phyloP scores from a whole-genome alignment of 2,797 vertebrate species.

The Chelonia mydas region DNA sequence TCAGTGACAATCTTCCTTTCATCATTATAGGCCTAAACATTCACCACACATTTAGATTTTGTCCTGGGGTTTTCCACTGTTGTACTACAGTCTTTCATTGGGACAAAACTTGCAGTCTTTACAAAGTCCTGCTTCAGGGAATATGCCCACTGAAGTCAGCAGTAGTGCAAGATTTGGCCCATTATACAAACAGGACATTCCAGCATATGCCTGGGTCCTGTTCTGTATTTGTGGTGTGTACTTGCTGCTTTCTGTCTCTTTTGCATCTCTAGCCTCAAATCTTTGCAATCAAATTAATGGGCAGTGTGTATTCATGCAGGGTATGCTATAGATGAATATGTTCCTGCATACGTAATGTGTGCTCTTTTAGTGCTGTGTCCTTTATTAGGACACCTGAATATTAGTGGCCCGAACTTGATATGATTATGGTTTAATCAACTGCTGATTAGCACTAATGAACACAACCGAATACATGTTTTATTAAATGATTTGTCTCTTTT shows the following conservation, averaged over 20 bases:
- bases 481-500: slow-evolving; percentile 78
- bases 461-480: slow-evolving; percentile 74
- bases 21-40: not conserved
- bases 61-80: not conserved
- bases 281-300: not conserved
- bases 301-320: not conserved
- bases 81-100: not conserved
- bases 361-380: slow-evolving; percentile 50
- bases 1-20: not conserved
- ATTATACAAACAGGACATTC: not conserved
- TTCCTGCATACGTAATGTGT: slow-evolving; percentile 41
- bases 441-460: slow-evolving; percentile 75
- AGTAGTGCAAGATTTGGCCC: accelerated
- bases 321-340: slow-evolving; percentile 16
- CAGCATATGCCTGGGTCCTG: not conserved
- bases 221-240: not conserved
- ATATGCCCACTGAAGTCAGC: not conserved
- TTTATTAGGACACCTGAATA: slow-evolving; percentile 74
- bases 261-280: not conserved
- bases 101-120: not conserved
- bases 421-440: slow-evolving; percentile 76
- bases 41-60: not conserved
- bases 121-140: not conserved
- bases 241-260: not conserved
- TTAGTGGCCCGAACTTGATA: slow-evolving; percentile 60